phyloP scores from a whole-genome alignment of 2,888 invertebrate genomes.

The Latrodectus hesperus region DNA sequence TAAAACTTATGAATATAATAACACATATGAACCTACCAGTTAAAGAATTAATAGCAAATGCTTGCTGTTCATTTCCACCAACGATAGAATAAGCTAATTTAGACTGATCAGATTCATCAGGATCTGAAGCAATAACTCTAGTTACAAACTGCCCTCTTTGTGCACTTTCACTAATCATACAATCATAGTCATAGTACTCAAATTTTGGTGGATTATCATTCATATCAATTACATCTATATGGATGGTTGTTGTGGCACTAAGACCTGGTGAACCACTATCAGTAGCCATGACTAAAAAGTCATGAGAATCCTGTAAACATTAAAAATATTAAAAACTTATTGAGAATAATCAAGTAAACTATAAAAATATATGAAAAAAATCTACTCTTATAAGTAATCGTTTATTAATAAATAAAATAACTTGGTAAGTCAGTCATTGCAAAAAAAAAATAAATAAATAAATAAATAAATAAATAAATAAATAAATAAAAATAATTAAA shows the following conservation, averaged over 20 bases:
- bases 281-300: constrained; percentile 85
- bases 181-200: constrained; percentile 85
- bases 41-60: constrained; percentile 74
- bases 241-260: constrained; percentile 87
- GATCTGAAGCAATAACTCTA: constrained; percentile 90
- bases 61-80: constrained; percentile 82
- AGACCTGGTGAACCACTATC: constrained; percentile 87
- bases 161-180: constrained; percentile 86
- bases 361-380: not conserved
- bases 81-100: constrained; percentile 87
- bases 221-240: constrained; percentile 88
- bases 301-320: constrained; percentile 79
- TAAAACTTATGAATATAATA: too few species aligned
- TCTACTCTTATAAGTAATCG: not conserved
- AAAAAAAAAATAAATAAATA: not conserved
- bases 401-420: not conserved
- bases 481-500: constrained; percentile 3
- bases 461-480: not conserved
- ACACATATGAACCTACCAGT: constrained; percentile 71
- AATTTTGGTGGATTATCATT: constrained; percentile 88
- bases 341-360: too few species aligned
- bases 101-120: constrained; percentile 84
- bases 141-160: constrained; percentile 90
- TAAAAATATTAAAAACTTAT: not conserved
- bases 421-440: not conserved